phyloP scores from a whole-genome alignment of 2,797 vertebrate species.

The Sebastes cheni region DNA sequence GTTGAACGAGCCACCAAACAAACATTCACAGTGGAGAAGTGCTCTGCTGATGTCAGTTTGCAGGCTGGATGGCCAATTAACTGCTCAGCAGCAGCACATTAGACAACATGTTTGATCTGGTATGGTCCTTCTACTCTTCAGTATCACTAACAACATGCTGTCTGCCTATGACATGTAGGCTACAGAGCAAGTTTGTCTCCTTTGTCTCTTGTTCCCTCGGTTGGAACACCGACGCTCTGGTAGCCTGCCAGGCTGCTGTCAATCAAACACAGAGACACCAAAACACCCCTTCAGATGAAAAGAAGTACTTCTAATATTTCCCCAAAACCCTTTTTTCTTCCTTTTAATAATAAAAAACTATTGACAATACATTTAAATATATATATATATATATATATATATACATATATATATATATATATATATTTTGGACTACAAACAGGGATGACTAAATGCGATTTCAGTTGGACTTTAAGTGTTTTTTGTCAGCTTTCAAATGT shows the following conservation, averaged over 20 bases:
- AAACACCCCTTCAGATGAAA: not conserved
- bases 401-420: too few species aligned
- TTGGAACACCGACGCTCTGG: too few species aligned
- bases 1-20: not conserved
- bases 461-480: not conserved
- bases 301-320: not conserved
- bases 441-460: not conserved
- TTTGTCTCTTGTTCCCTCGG: not conserved
- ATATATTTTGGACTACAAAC: not conserved
- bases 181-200: not conserved
- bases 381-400: too few species aligned
- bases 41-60: not conserved
- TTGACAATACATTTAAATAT: not conserved
- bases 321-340: not conserved
- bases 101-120: not conserved
- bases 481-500: not conserved
- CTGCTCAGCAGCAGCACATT: not conserved
- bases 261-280: not conserved
- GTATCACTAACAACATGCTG: not conserved
- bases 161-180: not conserved
- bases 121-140: not conserved
- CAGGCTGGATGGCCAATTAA: not conserved
- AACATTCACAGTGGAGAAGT: not conserved
- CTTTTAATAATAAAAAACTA: not conserved
- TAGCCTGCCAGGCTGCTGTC: not conserved